Base-by-base conservation (phyloP, 1,140 invertebrate species). In the Medauroidea extradentata region DNA sequence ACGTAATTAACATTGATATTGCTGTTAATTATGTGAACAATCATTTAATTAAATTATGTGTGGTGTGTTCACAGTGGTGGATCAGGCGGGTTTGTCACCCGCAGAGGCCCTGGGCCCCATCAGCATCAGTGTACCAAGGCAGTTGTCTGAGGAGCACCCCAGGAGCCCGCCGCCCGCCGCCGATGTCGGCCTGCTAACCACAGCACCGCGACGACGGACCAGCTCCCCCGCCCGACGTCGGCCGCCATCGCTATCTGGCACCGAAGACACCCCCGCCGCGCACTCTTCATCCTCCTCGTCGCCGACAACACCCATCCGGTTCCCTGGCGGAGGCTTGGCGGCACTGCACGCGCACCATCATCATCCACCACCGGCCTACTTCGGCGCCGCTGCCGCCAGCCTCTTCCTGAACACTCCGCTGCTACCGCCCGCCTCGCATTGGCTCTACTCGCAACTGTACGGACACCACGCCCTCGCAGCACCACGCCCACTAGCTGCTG, bases 391-490 rank as follows among this genome's bases (percentile, higher is more conserved):
- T 65, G 85, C 85, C 5, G 84, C 84, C 3, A 84, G 85, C 70
- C 72, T 88, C 39, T 87, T 88, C 66, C 73, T 88, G 23, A 87
- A 87, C 67, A 81, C 84, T 3, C 85, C 86, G 0, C 72, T 88
- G 8, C 67, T 87, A 39, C 84, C 85, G n/a, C 84, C 85, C 2
- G 84, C 85, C 1, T 84, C 84, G 29, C 85, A 86, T 53, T 88
- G 85, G 85, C 73, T 88, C 1, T 88, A 88, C 67, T 85, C 84
- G 0, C 85, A 87, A 65, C 75, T 88, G 1, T 87, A 87, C 18
- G 57, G 57, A 21, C 38, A 43, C 13, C n/a, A 16, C 19, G 19
- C 39, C 19, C 34, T 34, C 43, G 8, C 42, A 27, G 13, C 43
- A 27, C n/a, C 53, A 42, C 51, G 21, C 44, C 18, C 44, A 48